Evolutionary conservation across 2,888 invertebrate species (phyloP), one percentile per base, ranked within the genome.

Genomic region (Epistrophella euchroma): DNA sequence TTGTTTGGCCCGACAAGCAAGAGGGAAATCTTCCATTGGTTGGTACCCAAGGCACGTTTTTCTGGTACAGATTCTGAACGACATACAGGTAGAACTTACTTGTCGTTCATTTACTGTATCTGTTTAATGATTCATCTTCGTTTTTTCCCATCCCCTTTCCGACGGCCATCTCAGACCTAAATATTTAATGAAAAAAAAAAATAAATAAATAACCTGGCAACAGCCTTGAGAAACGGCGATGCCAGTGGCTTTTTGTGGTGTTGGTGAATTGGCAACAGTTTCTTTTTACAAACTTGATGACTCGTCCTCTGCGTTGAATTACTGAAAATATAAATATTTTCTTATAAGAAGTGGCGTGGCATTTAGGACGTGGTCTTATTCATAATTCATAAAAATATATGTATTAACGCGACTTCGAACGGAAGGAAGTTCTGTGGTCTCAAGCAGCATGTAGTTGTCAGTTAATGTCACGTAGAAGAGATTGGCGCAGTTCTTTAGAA

Each of bases 321-420:
- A 37, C 19, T 35, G 28, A n/a, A 25, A 68, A 50, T 60, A 60
- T 19, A 32, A 10, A 60, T 43, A 25, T 62, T 43, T 62, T 62
- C 25, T 50, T 43, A 19, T n/a, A 66, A 32, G n/a, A n/a, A n/a
- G n/a, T n/a, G n/a, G n/a, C n/a, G 64, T 56, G 73, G 64, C 68
- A 70, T 79, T 74, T 56, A 74, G 70, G 74, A 84, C 79, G 78
- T 83, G 78, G 74, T 75, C 84, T 84, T 66, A 80, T 84, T 82
- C 72, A 68, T 66, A 32, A n/a, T n/a, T n/a, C n/a, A n/a, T n/a
- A n/a, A n/a, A 72, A 72, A 72, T 37, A 55, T 58, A 72, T 37
- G 47, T 58, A 37, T 58, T 74, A 47, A 43, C 62, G 22, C 50
- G 50, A 52, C 22, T 50, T 50, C 3, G 3, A 50, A 35, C 19